Evolutionary conservation across 2,113 vertebrate genomes (phyloP).

Genomic region (Fukomys damarensis): DNA sequence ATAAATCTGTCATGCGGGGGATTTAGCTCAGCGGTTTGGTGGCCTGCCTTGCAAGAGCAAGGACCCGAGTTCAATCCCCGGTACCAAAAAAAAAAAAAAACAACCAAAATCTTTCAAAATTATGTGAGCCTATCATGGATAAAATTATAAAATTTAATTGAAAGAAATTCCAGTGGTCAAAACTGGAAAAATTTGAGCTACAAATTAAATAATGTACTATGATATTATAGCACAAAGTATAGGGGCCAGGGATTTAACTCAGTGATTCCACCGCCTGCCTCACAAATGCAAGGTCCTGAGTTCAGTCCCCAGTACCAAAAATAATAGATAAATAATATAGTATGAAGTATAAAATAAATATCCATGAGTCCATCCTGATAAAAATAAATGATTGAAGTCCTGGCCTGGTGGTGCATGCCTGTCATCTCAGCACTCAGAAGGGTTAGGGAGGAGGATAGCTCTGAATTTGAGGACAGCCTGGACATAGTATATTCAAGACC

Average conservation of each 20-base stretch:
- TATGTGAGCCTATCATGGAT: not conserved
- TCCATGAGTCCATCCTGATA: not conserved
- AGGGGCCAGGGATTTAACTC: too few relatives aligned
- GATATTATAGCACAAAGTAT: not conserved
- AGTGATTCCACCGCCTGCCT: too few relatives aligned
- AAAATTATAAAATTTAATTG: conserved; percentile 41
- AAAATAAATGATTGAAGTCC: not conserved
- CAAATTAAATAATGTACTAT: not conserved
- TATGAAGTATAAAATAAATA: not conserved
- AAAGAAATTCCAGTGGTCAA: not conserved
- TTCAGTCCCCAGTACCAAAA: too few relatives aligned
- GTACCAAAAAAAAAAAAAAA: too few relatives aligned
- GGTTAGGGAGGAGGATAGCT: not conserved
- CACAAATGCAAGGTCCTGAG: too few relatives aligned
- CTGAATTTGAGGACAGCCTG: not conserved
- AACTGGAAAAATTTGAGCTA: not conserved
- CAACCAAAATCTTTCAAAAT: not conserved
- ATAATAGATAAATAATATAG: too few relatives aligned
- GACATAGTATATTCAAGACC: not conserved
- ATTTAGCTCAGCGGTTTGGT: too few relatives aligned
- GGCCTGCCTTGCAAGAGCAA: too few relatives aligned
- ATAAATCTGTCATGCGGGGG: not conserved
- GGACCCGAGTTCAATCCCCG: too few relatives aligned
- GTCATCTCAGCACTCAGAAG: not conserved
- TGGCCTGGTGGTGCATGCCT: not conserved